A percentile compares a stretch with the other conserved stretches of the same genome.
Evolutionary conservation across 2,888 invertebrate genomes (phyloP).

Genomic region (Pristionchus arcanus): DNA sequence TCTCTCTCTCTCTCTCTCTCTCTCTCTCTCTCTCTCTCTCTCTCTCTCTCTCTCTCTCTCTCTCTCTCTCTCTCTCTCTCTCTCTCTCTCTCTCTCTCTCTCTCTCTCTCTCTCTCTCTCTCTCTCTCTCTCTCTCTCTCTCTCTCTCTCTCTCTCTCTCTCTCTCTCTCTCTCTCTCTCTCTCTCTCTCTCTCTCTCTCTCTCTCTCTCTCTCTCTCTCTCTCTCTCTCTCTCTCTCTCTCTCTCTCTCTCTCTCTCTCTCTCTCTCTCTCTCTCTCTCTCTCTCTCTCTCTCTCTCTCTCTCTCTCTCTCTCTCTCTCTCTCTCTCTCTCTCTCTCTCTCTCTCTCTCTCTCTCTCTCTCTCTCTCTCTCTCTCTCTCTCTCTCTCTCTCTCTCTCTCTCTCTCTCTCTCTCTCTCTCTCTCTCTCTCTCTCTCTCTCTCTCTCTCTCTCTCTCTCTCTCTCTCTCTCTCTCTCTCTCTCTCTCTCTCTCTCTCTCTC

Average conservation of each 20-base stretch:
- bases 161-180: not conserved
- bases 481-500: constrained; percentile 23
- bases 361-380: not conserved
- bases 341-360: constrained; percentile 23
- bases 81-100: not conserved
- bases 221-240: constrained; percentile 34
- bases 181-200: constrained; percentile 34
- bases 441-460: constrained; percentile 6
- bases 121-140: not conserved
- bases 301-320: constrained; percentile 16
- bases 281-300: not conserved
- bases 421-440: not conserved
- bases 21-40: constrained; percentile 6
- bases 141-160: constrained; percentile 34
- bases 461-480: not conserved
- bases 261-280: constrained; percentile 27
- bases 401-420: not conserved
- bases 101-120: constrained; percentile 33
- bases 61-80: constrained; percentile 23
- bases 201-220: not conserved
- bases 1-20: not conserved
- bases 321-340: not conserved
- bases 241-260: not conserved
- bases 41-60: not conserved
- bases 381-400: constrained; percentile 9